These are phyloP conservation scores for Trissolcus brochymenae DNA, from an alignment of 2,888 invertebrate species.

Conservation along the genomic window DNA sequence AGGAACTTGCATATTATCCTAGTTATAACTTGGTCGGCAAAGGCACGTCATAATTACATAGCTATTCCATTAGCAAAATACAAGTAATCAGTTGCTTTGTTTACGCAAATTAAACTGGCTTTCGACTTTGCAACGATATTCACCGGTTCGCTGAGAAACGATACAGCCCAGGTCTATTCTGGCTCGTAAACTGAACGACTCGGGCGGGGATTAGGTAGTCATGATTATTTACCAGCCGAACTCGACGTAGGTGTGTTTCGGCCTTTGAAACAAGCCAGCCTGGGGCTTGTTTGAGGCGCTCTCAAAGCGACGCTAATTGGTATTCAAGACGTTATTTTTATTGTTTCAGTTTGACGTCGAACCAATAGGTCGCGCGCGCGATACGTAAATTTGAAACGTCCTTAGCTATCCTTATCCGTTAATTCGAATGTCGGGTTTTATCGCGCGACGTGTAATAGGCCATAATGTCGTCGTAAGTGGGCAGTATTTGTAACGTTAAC, in stretches of 20 bases:
- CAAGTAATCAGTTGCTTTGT: conserved; percentile 31
- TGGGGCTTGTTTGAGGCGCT: conserved; percentile 22
- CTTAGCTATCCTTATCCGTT: no score
- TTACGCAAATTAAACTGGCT: conserved; percentile 39
- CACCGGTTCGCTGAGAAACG: conserved; percentile 26
- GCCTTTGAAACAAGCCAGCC: conserved; percentile 28
- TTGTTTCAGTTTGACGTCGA: conserved; percentile 18
- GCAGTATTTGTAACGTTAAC: conserved; percentile 21
- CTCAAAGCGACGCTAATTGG: conserved; percentile 44
- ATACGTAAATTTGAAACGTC: background rate
- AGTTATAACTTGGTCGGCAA: conserved; percentile 20
- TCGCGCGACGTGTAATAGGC: conserved; percentile 7
- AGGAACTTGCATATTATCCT: conserved; percentile 20
- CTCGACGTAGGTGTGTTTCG: conserved; percentile 38
- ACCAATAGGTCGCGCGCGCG: background rate
- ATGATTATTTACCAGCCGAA: conserved; percentile 46
- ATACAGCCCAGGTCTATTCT: conserved; percentile 10
- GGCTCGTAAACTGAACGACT: conserved; percentile 9
- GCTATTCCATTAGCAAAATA: conserved; percentile 40
- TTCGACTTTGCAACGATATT: conserved; percentile 41
- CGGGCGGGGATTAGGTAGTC: conserved; percentile 38
- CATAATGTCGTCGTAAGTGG: conserved; percentile 17
- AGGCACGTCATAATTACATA: conserved; percentile 39
- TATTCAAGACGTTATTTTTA: conserved; percentile 31
- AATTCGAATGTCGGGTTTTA: background rate